Evolutionary conservation across 2,888 invertebrate genomes (phyloP), one percentile per base, ranked within the genome.

Genomic region (Drymonia ruficornis): DNA sequence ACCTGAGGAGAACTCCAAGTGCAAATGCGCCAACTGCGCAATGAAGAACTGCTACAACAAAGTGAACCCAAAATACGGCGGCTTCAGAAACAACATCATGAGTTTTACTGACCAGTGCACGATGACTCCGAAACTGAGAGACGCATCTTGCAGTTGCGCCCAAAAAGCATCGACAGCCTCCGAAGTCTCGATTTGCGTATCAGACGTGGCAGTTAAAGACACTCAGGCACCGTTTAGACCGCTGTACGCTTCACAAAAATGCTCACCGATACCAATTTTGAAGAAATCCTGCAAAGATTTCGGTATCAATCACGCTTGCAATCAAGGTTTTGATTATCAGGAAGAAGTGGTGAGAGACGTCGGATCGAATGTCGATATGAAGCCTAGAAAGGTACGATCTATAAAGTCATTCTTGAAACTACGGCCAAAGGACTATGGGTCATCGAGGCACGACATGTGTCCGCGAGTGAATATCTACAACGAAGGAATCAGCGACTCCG

Each of bases 401-500:
- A 56, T 59, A 8, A 65, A 49, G 52, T 65, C 71, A 1, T 66
- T 70, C 15, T 62, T 66, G 6, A 67, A 57, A 12, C 31, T 50
- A 7, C 63, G 45, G n/a, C 19, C 29, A 18, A 31, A 16, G 18
- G 34, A 47, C 0, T 44, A 23, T 28, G 23, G 18, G 9, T 16
- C 46, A 13, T 29, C 29, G 16, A 29, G n/a, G 3, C 46, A 31
- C 12, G 18, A 34, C 5, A 11, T 47, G 13, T 31, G 28, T 13
- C 55, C 63, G 2, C 75, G 80, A 48, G 84, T 71, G 58, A 77
- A 72, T 16, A 55, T 87, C 36, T 88, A 87, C 60, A 87, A 88
- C 50, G 88, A 89, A 65, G 88, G 87, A 15, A 87, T 87, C 18
- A 80, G 80, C 57, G 83, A 87, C 50, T 34, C 38, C 0, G 58